Percentiles rank a stretch among this genome's conserved stretches.
Evolutionary conservation across 2,888 invertebrate genomes (phyloP).

Genomic region (Dinocampus coccinellae): DNA sequence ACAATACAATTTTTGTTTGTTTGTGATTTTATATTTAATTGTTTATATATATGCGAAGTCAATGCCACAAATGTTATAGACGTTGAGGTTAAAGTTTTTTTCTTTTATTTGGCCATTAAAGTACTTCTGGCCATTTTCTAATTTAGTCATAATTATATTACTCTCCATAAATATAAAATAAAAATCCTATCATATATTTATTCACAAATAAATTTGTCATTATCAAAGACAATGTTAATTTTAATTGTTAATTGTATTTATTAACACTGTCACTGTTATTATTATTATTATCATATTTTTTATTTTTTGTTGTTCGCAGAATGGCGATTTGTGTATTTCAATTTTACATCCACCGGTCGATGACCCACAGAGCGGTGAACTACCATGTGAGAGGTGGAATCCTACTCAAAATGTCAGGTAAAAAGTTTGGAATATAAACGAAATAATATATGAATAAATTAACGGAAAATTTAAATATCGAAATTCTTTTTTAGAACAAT

Average conservation of each 20-base stretch:
- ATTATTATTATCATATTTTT: conserved; percentile 2
- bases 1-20: neutral
- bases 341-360: conserved; percentile 99
- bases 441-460: conserved; percentile 4
- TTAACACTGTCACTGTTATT: no score
- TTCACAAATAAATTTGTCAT: neutral
- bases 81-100: neutral
- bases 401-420: conserved; percentile 97
- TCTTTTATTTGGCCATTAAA: neutral
- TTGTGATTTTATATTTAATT: neutral
- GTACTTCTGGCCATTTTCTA: no score
- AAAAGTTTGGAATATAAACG: conserved; percentile 29
- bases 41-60: neutral
- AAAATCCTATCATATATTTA: neutral
- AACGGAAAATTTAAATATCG: conserved; percentile 4
- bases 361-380: conserved; percentile 98
- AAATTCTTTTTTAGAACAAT: conserved; percentile 79
- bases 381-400: conserved; percentile 99
- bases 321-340: conserved; percentile 99
- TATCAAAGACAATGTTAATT: no score
- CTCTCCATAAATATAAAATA: no score
- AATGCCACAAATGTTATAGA: neutral
- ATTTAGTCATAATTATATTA: no score
- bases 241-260: no score
- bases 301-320: conserved; percentile 74